Base-by-base conservation (phyloP, 1,140 invertebrate genomes). In the Bombus pyrosoma region DNA sequence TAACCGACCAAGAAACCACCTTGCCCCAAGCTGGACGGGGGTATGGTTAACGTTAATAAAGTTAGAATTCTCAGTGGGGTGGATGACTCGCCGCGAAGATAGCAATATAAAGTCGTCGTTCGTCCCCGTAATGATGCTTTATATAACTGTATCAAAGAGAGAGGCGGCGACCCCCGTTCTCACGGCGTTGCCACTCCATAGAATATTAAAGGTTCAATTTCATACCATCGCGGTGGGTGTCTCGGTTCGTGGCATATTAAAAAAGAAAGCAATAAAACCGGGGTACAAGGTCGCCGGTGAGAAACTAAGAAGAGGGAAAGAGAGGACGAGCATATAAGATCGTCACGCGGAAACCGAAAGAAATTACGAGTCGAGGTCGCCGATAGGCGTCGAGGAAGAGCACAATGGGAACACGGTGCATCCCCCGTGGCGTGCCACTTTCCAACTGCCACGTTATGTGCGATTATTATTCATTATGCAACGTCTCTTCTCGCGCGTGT, bases 131-230 rank as follows among this genome's bases (percentile, higher is more conserved):
- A 93, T 91, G 92, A 93, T 91, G 91, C 85, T 92, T 93, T 90
- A 92, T 90, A 91, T 92, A 93, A 93, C 91, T 87, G 87, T 91
- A 93, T 92, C 87, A 91, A 92, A 91, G 80, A 86, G 71, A 87
- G 77, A 79, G 77, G 47, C 66, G 32, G 76, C 74, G 9, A 25
- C 28, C 18, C 74, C 74, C 73, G 81, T 68, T 43, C 90, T 43
- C 91, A 86, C 88, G 75, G 79, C 91, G 89, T 90, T 89, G 91
- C 89, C 92, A 91, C 94, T 92, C 94, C 93, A 94, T 95, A 92
- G 93, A 95, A 95, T 95, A 95, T 95, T 95, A 93, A 95, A 95
- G 93, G 92, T 93, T 95, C 94, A 94, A 94, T 95, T 95, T 95
- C 95, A 94, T 95, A 94, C 92, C 92, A 83, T 88, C 89, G 83